Conservation (phyloP, 1,140 invertebrate species). For the Papilio polyxenes region DNA sequence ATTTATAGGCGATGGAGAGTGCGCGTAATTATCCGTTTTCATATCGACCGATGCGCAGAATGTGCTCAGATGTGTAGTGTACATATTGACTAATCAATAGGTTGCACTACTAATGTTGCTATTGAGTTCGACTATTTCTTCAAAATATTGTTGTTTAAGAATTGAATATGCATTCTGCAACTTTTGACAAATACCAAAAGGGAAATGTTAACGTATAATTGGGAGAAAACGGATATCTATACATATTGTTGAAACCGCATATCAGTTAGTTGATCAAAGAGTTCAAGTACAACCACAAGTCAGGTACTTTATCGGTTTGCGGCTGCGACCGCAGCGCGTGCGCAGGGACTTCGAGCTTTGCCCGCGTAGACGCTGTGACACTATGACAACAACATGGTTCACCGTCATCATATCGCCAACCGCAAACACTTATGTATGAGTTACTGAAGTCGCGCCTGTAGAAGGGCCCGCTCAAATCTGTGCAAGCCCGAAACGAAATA, state of each 20-base stretch:
- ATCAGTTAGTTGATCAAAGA: not conserved
- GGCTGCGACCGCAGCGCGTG: slow-evolving; percentile 53
- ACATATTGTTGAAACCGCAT: not conserved
- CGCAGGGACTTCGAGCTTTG: slow-evolving; percentile 45
- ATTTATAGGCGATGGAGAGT: slow-evolving; percentile 4
- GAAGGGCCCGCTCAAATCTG: no score
- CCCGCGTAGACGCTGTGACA: slow-evolving; percentile 41
- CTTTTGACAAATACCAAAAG: no score
- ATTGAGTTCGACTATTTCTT: not conserved
- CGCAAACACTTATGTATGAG: not conserved
- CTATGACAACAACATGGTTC: slow-evolving; percentile 8
- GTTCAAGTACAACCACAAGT: slow-evolving; percentile 6
- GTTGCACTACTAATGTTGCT: no score
- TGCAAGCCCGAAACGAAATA: no score
- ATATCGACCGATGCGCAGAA: not conserved
- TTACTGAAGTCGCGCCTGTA: no score
- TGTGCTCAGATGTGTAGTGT: not conserved
- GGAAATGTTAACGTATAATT: not conserved
- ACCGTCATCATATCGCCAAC: not conserved
- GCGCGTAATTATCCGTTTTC: slow-evolving; percentile 17
- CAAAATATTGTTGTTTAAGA: not conserved
- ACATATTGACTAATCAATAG: not conserved
- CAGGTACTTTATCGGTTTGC: slow-evolving; percentile 19
- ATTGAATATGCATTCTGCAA: not conserved
- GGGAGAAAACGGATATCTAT: not conserved